Base-by-base conservation (phyloP, 2,797 vertebrate species). In the Lithobates pipiens region DNA sequence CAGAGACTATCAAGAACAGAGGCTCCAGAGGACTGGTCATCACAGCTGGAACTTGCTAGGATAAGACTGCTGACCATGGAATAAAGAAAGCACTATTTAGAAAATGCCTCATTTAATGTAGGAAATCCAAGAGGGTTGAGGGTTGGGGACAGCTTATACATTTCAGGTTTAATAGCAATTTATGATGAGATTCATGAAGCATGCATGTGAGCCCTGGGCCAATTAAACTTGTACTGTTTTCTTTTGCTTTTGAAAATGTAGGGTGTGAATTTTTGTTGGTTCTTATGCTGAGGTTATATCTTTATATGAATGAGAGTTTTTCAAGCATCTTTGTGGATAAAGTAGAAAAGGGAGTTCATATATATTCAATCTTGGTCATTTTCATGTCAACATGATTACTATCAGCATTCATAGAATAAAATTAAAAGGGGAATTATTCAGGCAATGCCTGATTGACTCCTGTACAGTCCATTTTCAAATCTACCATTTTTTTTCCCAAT, bases 391-490 rank as follows among this genome's bases (percentile, higher is more conserved):
- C 23, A 67, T 27, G 54, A 2, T 9, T 27, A 2, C 16, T 27
- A 46, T 79, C 4, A 50, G 21, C 16, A 27, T 29, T 10, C n/a
- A 39, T 21, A 21, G 65, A 32, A 46, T 29, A 11, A 63, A 50
- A 78, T 29, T 8, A 42, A 39, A 68, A 46, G 10, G 68, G 36
- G 32, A 7, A 27, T 67, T 13, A 18, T 15, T n/a, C 21, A n/a
- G 9, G 77, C 65, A 50, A 68, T 68, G 67, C 25, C 10, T n/a
- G 5, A 63, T 2, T 4, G 32, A 32, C 32, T 65, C 21, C 23
- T 5, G 77, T 78, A 68, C 61, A 67, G n/a, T 78, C 65, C 18
- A 44, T 78, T 78, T 68, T 42, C 57, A 25, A n/a, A 13, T 27
- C 36, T 11, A 8, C 36, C 11, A 65, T 32, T 78, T 42, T 78